Evolutionary conservation across 2,888 invertebrate genomes (phyloP).

Genomic region (Thymelicus sylvestris): DNA sequence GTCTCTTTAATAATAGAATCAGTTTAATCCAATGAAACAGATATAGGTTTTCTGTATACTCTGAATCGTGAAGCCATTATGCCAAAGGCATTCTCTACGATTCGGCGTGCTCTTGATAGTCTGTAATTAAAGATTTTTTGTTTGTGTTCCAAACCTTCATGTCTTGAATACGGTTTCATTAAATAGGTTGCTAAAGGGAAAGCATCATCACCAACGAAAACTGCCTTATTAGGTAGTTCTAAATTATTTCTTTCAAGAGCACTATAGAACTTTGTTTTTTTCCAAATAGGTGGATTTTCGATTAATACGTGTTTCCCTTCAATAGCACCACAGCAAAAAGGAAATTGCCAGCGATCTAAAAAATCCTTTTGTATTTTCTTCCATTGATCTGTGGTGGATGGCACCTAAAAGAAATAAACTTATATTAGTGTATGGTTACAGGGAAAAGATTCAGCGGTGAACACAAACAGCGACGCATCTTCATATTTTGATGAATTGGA

Average conservation of each 20-base stretch:
- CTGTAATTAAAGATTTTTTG: conserved; percentile 45
- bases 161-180: conserved; percentile 45
- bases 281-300: conserved; percentile 46
- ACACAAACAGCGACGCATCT: conserved; percentile 46
- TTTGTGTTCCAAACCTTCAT: conserved; percentile 43
- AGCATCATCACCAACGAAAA: conserved; percentile 45
- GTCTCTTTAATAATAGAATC: conserved; percentile 45
- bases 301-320: conserved; percentile 54
- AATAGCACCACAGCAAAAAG: conserved; percentile 50
- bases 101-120: conserved; percentile 44
- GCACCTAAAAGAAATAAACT: conserved; percentile 49
- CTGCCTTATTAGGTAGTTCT: conserved; percentile 43
- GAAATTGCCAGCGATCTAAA: conserved; percentile 52
- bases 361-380: conserved; percentile 48
- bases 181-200: conserved; percentile 41
- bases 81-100: conserved; percentile 44
- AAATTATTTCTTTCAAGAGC: conserved; percentile 45
- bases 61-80: conserved; percentile 46
- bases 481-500: conserved; percentile 49
- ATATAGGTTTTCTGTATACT: conserved; percentile 45
- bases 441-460: conserved; percentile 45
- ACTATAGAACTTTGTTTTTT: conserved; percentile 44
- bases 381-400: conserved; percentile 48
- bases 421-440: conserved; percentile 45
- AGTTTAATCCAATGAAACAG: conserved; percentile 44